Evolutionary conservation across 2,888 invertebrate species (phyloP).

Genomic region (Catocala fraxini): DNA sequence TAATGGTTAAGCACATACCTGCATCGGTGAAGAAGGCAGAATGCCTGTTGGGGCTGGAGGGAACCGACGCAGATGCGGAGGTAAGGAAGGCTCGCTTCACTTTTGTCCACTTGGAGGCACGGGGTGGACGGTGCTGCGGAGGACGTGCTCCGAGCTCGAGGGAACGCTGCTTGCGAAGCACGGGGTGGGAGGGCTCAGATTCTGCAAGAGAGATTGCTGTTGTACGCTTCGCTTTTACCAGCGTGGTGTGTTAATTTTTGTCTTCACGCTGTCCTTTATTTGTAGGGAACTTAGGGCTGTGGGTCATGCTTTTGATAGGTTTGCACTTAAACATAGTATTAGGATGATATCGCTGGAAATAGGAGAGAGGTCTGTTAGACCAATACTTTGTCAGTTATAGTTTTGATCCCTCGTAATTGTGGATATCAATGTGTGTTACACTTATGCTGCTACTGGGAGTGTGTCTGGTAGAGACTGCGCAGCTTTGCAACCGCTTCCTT

Average conservation of each 20-base stretch:
- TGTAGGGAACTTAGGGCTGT: no score
- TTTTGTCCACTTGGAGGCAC: slow-evolving; percentile 91
- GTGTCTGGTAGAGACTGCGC: no score
- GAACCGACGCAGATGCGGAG: slow-evolving; percentile 88
- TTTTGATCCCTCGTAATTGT: no score
- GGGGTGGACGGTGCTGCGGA: slow-evolving; percentile 83
- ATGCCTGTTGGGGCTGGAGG: slow-evolving; percentile 90
- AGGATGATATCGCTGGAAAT: no score
- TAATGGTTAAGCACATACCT: slow-evolving; percentile 75
- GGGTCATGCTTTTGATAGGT: no score
- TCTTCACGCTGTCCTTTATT: not conserved
- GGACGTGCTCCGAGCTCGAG: slow-evolving; percentile 80
- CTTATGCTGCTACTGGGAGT: no score
- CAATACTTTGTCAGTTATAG: no score
- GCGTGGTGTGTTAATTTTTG: not conserved
- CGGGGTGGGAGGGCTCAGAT: slow-evolving; percentile 78
- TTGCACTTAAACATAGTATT: no score
- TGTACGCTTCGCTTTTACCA: slow-evolving; percentile 11
- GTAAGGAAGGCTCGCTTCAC: slow-evolving; percentile 91
- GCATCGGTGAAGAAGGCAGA: slow-evolving; percentile 90
- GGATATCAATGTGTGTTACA: no score
- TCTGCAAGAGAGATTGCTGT: slow-evolving; percentile 60
- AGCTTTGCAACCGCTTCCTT: no score
- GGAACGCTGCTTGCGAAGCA: slow-evolving; percentile 83
- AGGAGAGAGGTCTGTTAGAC: no score